Evolutionary conservation across 2,888 invertebrate genomes (phyloP), one percentile per base, ranked within the genome.

Genomic region (Sinopyrophorus schimmeli): DNA sequence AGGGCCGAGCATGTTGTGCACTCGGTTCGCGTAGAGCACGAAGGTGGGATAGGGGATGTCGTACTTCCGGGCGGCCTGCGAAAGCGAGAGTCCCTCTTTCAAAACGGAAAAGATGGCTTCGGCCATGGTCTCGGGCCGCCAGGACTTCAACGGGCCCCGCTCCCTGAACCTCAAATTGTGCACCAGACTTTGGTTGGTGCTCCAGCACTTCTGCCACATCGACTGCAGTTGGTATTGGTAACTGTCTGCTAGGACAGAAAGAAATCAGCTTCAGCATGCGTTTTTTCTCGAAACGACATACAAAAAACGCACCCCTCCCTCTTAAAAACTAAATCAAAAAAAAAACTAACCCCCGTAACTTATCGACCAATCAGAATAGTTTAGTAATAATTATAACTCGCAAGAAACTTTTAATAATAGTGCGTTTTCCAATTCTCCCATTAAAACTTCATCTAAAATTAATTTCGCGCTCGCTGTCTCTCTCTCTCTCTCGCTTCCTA

Each of bases 141-240:
- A 93, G 42, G 92, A 92, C 73, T 93, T 93, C 51, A 93, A 78
- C 0, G 93, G 93, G 2, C 93, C 93, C 47, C 93, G 83, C 75
- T 93, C 93, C 32, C 93, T 86, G 79, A 93, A 92, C 63, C 92
- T 83, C 68, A 93, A 77, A 72, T 92, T 91, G 76, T 92, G 92
- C 61, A 92, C 90, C 67, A 92, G 80, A 66, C 88, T 89, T 75
- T 92, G 92, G 74, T 91, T 92, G 60, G 91, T 92, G 75, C 89
- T 92, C 92, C 92, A 93, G 75, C 92, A 92, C 74, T 92, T 93
- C 76, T 93, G 92, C 93, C 93, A 93, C 87, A 92, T 90, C 47
- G 90, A 91, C 75, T 93, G 93, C 72, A 93, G 78, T 75, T 93
- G 92, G 76, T 92, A 92, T 76, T 93, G 92, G 81, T 93, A 93